These are phyloP conservation scores for Tanypteryx hageni DNA, from an alignment of 2,888 invertebrate genomes.

Conservation along the genomic window DNA sequence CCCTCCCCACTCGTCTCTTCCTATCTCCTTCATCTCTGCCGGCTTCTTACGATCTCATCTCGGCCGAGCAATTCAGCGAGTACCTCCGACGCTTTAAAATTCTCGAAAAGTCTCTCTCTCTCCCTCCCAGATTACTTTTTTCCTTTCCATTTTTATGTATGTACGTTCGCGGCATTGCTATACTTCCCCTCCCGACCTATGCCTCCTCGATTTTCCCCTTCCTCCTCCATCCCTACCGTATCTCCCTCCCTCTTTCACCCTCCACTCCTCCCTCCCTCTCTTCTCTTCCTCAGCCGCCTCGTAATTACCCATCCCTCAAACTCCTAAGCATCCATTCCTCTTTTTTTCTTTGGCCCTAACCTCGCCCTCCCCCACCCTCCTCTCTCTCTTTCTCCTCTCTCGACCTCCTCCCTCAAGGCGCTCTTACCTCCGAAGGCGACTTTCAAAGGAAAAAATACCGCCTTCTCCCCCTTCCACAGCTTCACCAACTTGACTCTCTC, in stretches of 20 bases:
- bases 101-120: not conserved
- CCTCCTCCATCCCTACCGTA: not conserved
- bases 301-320: not conserved
- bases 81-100: not conserved
- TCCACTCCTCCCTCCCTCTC: not conserved
- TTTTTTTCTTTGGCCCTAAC: not conserved
- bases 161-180: not conserved
- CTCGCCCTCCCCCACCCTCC: not conserved
- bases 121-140: not conserved
- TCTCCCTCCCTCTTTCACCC: not conserved
- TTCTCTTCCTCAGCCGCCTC: not conserved
- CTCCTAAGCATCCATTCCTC: not conserved
- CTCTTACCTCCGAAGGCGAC: slow-evolving; percentile 29
- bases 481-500: too few relatives aligned
- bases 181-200: not conserved
- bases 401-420: slow-evolving; percentile 14
- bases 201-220: slow-evolving; percentile 4
- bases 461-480: slow-evolving; percentile 27
- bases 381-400: not conserved
- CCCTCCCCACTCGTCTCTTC: too few relatives aligned
- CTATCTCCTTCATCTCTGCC: too few relatives aligned
- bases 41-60: not conserved
- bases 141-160: not conserved
- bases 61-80: not conserved
- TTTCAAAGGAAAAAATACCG: slow-evolving; percentile 4